Evolutionary conservation across 2,113 vertebrate genomes (phyloP).

Genomic region (Cinclus mexicanus): DNA sequence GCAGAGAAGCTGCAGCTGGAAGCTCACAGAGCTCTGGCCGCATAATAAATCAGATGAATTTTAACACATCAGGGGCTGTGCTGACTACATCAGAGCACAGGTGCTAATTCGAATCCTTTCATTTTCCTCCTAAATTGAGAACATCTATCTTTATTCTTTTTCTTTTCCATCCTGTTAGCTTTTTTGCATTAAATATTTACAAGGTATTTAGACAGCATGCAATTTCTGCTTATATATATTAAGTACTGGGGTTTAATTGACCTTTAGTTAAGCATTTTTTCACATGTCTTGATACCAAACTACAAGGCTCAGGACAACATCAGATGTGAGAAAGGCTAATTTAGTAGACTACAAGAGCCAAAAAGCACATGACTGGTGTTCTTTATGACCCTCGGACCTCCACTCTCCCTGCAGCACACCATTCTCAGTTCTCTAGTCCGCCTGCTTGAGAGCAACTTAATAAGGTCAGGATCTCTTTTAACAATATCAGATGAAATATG

Average conservation of each 20-base stretch:
- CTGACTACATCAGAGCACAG: background rate
- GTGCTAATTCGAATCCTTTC: background rate
- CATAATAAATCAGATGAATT: background rate
- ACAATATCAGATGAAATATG: slow-evolving; percentile 8
- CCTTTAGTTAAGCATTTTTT: background rate
- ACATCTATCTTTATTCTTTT: background rate
- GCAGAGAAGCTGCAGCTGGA: background rate
- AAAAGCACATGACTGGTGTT: background rate
- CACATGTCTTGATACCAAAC: background rate
- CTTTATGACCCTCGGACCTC: background rate
- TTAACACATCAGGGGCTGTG: background rate
- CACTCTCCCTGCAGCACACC: background rate
- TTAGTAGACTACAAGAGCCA: background rate
- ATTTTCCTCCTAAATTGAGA: background rate
- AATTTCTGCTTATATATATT: background rate
- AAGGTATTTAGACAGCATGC: background rate
- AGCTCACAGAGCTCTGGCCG: background rate
- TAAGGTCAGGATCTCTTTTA: background rate
- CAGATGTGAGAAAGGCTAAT: background rate
- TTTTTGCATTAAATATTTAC: background rate
- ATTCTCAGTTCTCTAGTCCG: background rate
- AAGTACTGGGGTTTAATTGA: background rate
- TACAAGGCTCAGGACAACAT: background rate
- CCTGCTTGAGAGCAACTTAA: background rate
- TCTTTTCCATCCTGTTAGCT: background rate